Evolutionary conservation across 2,888 invertebrate genomes (phyloP), one percentile per base, ranked within the genome.

Genomic region (Pyrocoelia pectoralis): DNA sequence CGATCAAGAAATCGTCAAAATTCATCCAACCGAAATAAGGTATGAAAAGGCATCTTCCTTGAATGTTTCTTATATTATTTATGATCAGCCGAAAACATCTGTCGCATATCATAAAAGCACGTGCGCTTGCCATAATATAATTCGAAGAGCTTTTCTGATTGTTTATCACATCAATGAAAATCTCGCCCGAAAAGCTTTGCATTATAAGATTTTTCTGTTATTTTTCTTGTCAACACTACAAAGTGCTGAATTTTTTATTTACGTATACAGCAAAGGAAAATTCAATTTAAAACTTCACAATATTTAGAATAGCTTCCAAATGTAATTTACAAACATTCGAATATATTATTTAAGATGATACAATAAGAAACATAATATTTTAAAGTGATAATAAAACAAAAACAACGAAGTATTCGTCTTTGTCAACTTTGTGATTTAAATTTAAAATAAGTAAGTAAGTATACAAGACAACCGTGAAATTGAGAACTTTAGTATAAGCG

Each of bases 51-150:
- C 69, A 74, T 74, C 76, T 74, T 33, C 33, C 33, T 76, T 75
- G 74, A 73, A 74, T 74, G 72, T 76, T 76, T 74, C 72, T 67
- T n/a, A 70, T 73, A 75, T 78, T 77, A 77, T 78, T 78, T 75
- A 78, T 75, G 73, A 76, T 72, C 69, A 65, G 46, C 67, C 69
- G 68, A 65, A 61, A 67, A 71, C 77, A 77, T 76, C 73, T 76
- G 75, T 73, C 71, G 69, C 54, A 65, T 55, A 49, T 61, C 61
- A 68, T 70, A 69, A 70, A 65, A 52, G 68, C 68, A 72, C 73
- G 72, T 72, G 73, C 73, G 72, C 4, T 17, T 15, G 15, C 10
- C 46, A 71, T 69, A 70, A 71, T n/a, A n/a, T n/a, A n/a, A n/a
- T n/a, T n/a, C n/a, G n/a, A n/a, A n/a, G n/a, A n/a, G n/a, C n/a